Conservation (phyloP, 2,888 invertebrate genomes). For the Sthenelais limicola region DNA sequence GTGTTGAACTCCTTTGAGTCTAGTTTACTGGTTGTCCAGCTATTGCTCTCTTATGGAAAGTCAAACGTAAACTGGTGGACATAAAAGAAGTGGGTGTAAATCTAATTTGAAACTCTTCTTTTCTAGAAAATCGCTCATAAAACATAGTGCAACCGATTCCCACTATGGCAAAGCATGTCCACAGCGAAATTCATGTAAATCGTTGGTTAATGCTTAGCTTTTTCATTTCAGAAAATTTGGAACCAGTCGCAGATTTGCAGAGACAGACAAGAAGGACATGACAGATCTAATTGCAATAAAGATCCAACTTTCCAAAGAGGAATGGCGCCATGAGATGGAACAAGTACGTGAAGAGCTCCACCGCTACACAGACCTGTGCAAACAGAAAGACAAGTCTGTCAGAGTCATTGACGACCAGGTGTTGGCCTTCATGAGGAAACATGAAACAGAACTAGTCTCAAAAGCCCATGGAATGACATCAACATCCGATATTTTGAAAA, state of each 20-base stretch:
- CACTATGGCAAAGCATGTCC: too few relatives aligned
- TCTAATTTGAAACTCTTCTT: too few relatives aligned
- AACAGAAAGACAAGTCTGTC: slow-evolving; percentile 25
- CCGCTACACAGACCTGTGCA: neutral
- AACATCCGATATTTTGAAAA: slow-evolving; percentile 3
- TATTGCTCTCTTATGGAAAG: too few relatives aligned
- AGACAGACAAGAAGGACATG: slow-evolving; percentile 50
- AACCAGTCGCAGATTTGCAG: slow-evolving; percentile 48
- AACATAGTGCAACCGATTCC: too few relatives aligned
- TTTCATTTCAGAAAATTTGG: slow-evolving; percentile 49
- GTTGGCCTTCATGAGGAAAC: neutral
- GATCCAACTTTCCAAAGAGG: slow-evolving; percentile 49
- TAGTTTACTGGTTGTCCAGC: too few relatives aligned
- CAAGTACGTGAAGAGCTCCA: slow-evolving; percentile 38
- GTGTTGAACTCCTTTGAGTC: too few relatives aligned
- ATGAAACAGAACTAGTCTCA: slow-evolving; percentile 4
- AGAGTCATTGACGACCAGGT: neutral
- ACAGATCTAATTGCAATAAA: slow-evolving; percentile 49
- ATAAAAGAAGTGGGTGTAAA: too few relatives aligned
- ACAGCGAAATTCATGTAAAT: too few relatives aligned
- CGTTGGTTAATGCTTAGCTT: neutral
- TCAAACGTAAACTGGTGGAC: too few relatives aligned
- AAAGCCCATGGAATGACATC: slow-evolving; percentile 24
- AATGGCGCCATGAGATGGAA: slow-evolving; percentile 48
- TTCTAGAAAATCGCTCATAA: too few relatives aligned